Base-by-base conservation (phyloP, 2,797 vertebrate genomes). In the Labroides dimidiatus region DNA sequence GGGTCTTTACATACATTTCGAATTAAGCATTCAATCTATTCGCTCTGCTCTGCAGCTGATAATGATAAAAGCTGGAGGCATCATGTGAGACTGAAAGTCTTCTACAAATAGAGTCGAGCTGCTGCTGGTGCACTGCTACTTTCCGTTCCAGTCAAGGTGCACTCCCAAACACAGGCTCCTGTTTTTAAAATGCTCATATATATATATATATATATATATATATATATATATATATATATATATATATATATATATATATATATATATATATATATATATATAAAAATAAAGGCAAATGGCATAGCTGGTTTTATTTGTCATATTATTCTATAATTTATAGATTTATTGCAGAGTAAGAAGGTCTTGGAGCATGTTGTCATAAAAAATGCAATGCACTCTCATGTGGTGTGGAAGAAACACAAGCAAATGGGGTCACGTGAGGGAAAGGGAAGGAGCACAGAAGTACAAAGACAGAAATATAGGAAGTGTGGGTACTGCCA, bases 291-390 rank as follows among this genome's bases (percentile, higher is more conserved):
- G 49, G 65, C 49, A 65, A 81, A 77, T 62, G 67, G 63, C 66
- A 65, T 53, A 19, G 52, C 58, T 73, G 53, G 72, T 86, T 89
- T 81, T 82, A 84, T 84, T 78, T 84, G 85, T 79, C 64, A 63
- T 57, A 75, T 84, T 81, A 64, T 77, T 91, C 68, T 82, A 89
- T 90, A 86, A 90, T 91, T 90, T 63, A 91, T 91, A 63, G 55
- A 61, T 81, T 59, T 84, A 72, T 78, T 81, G 74, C 74, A 77
- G 75, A 77, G 75, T 75, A 78, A 76, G 76, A 77, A 74, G 71
- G 53, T 87, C 77, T 83, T 57, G 69, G 82, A 85, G 80, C 72
- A 74, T 84, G 69, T 68, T 64, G 39, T 58, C 54, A 87, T 92
- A 71, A 92, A 90, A 89, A 77, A 84, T 90, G 88, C 64, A 87